Conservation (phyloP, 2,888 invertebrate genomes). For the Abscondita cerata region DNA sequence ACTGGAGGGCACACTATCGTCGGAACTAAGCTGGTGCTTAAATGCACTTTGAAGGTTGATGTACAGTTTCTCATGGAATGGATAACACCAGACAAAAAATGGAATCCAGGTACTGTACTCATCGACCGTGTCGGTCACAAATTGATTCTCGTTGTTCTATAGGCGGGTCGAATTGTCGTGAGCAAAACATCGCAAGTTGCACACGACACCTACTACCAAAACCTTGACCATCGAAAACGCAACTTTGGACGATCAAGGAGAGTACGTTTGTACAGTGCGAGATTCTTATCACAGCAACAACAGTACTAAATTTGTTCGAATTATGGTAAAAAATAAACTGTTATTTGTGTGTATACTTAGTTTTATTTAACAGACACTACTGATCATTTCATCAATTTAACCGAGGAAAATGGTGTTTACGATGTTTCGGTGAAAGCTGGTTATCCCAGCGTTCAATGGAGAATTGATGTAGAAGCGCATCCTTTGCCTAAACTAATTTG, state of each 20-base stretch:
- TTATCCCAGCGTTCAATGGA: conserved; percentile 58
- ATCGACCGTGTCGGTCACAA: neutral
- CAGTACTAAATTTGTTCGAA: conserved; percentile 28
- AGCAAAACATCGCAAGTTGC: conserved; percentile 9
- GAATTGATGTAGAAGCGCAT: conserved; percentile 63
- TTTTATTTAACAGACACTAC: conserved; percentile 42
- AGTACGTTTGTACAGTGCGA: conserved; percentile 50
- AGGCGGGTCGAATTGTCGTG: conserved; percentile 15
- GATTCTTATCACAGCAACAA: conserved; percentile 46
- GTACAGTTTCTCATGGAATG: conserved; percentile 49
- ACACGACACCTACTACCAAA: conserved; percentile 6
- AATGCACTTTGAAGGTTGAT: conserved; percentile 49
- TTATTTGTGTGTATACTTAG: neutral
- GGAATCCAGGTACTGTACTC: conserved; percentile 28
- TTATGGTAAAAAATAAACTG: conserved; percentile 13
- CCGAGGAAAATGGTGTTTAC: conserved; percentile 50
- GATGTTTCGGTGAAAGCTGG: conserved; percentile 48
- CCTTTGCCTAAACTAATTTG: conserved; percentile 63
- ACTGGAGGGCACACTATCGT: conserved; percentile 51
- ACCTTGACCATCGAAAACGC: conserved; percentile 42
- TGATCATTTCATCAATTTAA: conserved; percentile 50
- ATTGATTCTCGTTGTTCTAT: neutral
- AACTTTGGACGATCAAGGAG: conserved; percentile 47
- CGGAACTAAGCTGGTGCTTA: conserved; percentile 49
- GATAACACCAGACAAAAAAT: conserved; percentile 46